Evolutionary conservation across 2,113 vertebrate species (phyloP), one percentile per base, ranked within the genome.

Genomic region (Enhydra lutris): DNA sequence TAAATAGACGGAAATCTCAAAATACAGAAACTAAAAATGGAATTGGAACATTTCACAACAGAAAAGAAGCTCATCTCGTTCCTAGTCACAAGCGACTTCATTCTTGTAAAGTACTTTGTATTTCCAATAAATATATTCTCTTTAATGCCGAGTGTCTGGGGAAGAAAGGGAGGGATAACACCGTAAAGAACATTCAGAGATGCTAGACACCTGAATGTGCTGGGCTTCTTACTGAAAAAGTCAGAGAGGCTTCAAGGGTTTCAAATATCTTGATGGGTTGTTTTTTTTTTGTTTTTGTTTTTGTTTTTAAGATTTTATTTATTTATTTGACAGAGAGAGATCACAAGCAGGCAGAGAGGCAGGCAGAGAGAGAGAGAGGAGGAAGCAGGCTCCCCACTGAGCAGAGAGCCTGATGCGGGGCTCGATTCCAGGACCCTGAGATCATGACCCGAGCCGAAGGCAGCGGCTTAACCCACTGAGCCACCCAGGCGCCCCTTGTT

Each of bases 1-100:
- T 29, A 94, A 88, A 69, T 69, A 87, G 42, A 47, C 31, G 12
- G 67, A 65, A 65, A 67, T 73, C 83, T 89, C 73, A 92, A 97
- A 95, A 91, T 67, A 76, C 45, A 89, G 59, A 94, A 82, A 88
- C 31, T 78, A 83, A 93, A 94, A 74, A 94, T 6, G 31, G 69
- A 91, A 89, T 29, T 24, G 69, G 81, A 76, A 89, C 73, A 69
- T 67, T 83, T 90, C 42, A 47, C 61, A 83, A 86, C 9, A 89
- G 89, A 45, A 92, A 89, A 89, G 74, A 50, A 80, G 61, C 39
- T 76, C 20, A 78, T 81, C 39, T 81, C 45, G 23, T 36, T 59
- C 85, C 67, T 39, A 52, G 87, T 36, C 76, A 88, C 67, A 83
- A 83, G 93, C 65, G 39, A 76, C 63, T 85, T 47, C 74, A 94